Evolutionary conservation across 2,888 invertebrate genomes (phyloP).

Genomic region (Leptopilina myrica): DNA sequence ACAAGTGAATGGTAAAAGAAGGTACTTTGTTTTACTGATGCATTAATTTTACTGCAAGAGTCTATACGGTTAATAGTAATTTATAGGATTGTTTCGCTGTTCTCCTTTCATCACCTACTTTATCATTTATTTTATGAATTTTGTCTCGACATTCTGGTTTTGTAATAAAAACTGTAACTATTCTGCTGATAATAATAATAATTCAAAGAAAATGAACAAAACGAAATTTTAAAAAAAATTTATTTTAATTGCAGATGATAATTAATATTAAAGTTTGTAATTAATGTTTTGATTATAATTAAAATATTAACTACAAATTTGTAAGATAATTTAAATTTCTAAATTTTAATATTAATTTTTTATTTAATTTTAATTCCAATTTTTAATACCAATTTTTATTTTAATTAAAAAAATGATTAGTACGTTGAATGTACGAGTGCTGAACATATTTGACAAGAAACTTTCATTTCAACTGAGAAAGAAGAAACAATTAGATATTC

Average conservation of each 20-base stretch:
- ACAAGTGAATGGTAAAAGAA: not conserved
- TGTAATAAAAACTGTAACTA: too few species aligned
- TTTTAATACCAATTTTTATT: too few species aligned
- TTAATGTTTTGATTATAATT: too few species aligned
- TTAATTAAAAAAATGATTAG: too few species aligned
- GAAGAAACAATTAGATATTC: constrained; percentile 21
- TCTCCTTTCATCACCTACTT: constrained; percentile 12
- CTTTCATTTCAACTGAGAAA: constrained; percentile 45
- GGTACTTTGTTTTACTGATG: not conserved
- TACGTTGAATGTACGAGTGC: not conserved
- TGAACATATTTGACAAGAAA: constrained; percentile 47
- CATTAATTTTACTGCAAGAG: constrained; percentile 7
- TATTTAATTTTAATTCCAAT: too few species aligned
- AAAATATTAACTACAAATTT: too few species aligned
- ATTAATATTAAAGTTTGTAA: too few species aligned
- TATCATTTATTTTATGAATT: not conserved
- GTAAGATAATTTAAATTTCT: too few species aligned
- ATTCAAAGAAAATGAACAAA: not conserved
- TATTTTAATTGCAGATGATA: too few species aligned
- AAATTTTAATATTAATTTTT: too few species aligned
- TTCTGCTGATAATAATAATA: not conserved
- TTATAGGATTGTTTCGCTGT: not conserved
- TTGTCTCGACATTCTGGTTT: not conserved
- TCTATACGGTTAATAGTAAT: not conserved
- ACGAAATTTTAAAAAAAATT: not conserved